These are phyloP conservation scores for Sinella curviseta DNA, from an alignment of 1,140 invertebrate species.

Conservation along the genomic window DNA sequence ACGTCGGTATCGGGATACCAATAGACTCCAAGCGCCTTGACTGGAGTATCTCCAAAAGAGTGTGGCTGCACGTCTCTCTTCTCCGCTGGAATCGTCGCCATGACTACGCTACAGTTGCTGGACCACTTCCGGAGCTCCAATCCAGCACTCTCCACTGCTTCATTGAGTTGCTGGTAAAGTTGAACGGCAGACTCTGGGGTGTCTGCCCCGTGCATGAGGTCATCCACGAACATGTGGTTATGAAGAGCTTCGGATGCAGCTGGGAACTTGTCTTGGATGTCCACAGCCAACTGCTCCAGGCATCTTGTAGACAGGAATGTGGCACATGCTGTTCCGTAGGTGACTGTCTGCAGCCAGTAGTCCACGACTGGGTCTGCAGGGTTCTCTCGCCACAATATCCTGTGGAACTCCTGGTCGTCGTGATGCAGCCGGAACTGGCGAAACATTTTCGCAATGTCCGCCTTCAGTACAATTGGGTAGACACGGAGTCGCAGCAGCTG, in stretches of 20 bases:
- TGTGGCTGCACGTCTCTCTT: neutral
- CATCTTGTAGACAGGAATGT: conserved; percentile 17
- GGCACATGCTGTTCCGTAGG: conserved; percentile 29
- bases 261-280: neutral
- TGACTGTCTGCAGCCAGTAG: conserved; percentile 19
- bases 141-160: neutral
- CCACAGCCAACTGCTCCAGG: conserved; percentile 24
- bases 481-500: conserved; percentile 55
- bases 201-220: conserved; percentile 51
- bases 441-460: conserved; percentile 56
- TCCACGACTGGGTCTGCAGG: neutral
- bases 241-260: neutral
- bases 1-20: neutral
- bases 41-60: neutral
- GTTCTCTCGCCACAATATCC: conserved; percentile 46
- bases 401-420: conserved; percentile 36
- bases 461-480: conserved; percentile 52
- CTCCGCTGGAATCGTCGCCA: neutral
- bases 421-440: conserved; percentile 38
- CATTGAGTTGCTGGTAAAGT: neutral
- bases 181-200: neutral
- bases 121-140: neutral
- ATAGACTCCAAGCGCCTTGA: neutral
- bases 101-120: neutral
- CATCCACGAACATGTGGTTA: conserved; percentile 55